These are phyloP conservation scores for Exocentrus adspersus DNA, from an alignment of 2,888 invertebrate genomes.

Conservation along the genomic window DNA sequence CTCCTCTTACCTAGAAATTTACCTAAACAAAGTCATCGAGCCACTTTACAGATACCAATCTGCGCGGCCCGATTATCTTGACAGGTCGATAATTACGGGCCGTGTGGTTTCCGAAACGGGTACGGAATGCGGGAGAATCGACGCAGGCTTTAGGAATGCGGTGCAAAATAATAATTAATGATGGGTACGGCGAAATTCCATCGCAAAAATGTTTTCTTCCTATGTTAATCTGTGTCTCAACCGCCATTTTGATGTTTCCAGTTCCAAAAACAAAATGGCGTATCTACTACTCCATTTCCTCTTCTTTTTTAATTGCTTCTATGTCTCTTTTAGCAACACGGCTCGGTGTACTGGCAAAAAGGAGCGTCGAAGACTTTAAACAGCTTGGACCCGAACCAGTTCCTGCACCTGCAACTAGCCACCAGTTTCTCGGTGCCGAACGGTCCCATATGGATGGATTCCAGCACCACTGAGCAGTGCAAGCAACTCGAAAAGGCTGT, in stretches of 20 bases:
- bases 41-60: background rate
- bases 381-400: constrained; percentile 76
- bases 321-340: constrained; percentile 83
- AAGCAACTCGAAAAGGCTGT: constrained; percentile 80
- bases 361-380: constrained; percentile 75
- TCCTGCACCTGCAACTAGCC: constrained; percentile 84
- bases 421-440: constrained; percentile 80
- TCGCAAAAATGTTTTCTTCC: no score
- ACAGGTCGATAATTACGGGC: constrained; percentile 5
- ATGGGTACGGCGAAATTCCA: background rate
- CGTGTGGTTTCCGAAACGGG: background rate
- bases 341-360: constrained; percentile 93
- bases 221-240: no score
- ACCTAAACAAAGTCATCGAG: background rate
- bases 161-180: background rate
- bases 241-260: no score
- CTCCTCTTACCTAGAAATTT: constrained; percentile 5
- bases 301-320: background rate
- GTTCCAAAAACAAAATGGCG: no score
- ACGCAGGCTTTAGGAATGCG: background rate
- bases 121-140: background rate
- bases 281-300: background rate
- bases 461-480: constrained; percentile 82
- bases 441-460: constrained; percentile 98
- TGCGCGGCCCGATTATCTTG: background rate